phyloP scores from a whole-genome alignment of 64 coral and sea anemone species.

The Astreopora myriophthalma region DNA sequence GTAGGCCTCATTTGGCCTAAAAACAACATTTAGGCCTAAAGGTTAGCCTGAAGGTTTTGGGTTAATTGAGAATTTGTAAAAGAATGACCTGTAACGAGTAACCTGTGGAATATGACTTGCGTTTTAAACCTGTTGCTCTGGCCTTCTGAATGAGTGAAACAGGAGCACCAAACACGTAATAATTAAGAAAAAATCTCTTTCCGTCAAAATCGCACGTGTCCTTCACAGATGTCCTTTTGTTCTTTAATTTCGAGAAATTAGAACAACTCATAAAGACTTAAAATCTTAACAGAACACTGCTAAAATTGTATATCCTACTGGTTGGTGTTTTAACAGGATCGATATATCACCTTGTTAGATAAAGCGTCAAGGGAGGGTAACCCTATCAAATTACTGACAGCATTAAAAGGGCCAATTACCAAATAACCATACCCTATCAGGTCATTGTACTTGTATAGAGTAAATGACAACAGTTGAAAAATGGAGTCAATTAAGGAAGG shows the following conservation, averaged over 20 bases:
- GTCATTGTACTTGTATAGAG: background rate
- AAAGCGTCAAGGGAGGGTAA: background rate
- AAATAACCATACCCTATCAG: background rate
- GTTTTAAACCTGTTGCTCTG: background rate
- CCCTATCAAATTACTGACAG: background rate
- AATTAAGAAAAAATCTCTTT: background rate
- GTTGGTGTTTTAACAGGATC: background rate
- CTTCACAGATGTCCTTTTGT: background rate
- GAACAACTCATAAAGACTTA: background rate
- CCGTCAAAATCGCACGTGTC: background rate
- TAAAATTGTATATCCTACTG: background rate
- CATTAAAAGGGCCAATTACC: background rate
- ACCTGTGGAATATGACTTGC: background rate
- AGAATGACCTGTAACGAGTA: background rate
- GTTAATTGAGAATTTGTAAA: background rate
- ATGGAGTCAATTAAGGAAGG: background rate
- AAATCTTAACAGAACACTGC: background rate
- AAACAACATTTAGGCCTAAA: background rate
- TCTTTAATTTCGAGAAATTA: background rate
- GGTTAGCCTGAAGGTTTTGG: background rate
- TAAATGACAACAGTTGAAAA: background rate
- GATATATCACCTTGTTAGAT: background rate
- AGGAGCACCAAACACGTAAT: background rate
- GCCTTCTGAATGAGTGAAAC: background rate
- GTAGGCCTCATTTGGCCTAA: background rate